phyloP scores from a whole-genome alignment of 2,888 invertebrate genomes.

The Trypoxylon attenuatum region DNA sequence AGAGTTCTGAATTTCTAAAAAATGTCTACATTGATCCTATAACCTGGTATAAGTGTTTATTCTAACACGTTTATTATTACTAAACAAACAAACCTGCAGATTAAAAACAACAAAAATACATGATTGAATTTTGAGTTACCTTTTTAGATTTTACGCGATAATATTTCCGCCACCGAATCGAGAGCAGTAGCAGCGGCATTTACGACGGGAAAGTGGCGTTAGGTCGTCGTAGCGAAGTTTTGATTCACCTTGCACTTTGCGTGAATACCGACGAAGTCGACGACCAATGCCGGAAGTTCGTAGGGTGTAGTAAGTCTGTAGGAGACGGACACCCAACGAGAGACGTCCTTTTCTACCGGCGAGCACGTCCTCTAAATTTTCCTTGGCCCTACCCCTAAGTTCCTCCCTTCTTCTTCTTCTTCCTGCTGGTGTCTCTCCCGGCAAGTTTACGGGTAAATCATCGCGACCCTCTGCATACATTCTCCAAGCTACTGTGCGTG shows the following conservation, averaged over 20 bases:
- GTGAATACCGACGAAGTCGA: conserved; percentile 38
- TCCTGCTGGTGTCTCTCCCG: conserved; percentile 10
- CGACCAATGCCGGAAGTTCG: conserved; percentile 40
- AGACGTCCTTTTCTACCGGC: conserved; percentile 33
- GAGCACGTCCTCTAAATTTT: conserved; percentile 53
- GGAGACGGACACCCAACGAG: not conserved
- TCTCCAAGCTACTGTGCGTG: conserved; percentile 18
- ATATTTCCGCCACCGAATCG: conserved; percentile 18
- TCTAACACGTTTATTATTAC: no score
- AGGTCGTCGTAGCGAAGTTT: conserved; percentile 31
- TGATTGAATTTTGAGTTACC: no score
- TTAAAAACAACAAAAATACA: no score
- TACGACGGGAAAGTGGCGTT: conserved; percentile 28
- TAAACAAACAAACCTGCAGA: no score
- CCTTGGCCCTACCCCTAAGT: conserved; percentile 22
- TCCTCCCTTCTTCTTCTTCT: no score
- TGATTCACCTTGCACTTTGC: conserved; percentile 32
- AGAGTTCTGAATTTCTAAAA: no score
- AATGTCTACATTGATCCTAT: no score
- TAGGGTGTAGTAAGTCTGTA: conserved; percentile 28
- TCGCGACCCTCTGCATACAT: conserved; percentile 23
- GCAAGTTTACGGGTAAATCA: conserved; percentile 49
- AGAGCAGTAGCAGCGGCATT: no score
- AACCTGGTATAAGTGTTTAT: no score
- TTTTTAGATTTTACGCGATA: no score